phyloP scores from a whole-genome alignment of 2,888 invertebrate genomes.

The Troilus luridus region DNA sequence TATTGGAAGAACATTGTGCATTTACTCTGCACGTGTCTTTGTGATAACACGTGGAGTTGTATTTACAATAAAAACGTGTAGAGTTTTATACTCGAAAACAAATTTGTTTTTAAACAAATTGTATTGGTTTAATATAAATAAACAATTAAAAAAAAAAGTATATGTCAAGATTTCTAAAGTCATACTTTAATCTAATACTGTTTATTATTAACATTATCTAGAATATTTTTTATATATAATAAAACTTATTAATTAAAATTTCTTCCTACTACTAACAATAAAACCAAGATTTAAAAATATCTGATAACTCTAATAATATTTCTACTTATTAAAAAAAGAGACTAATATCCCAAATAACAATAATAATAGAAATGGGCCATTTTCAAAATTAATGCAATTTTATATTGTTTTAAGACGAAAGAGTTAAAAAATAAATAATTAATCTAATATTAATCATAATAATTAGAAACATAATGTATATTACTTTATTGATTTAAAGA shows the following conservation, averaged over 20 bases:
- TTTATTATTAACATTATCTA: neutral
- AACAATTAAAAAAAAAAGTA: neutral
- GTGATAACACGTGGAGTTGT: neutral
- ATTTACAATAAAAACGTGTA: neutral
- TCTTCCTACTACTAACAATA: neutral
- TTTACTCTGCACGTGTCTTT: neutral
- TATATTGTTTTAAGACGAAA: too few species aligned
- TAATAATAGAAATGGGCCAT: too few species aligned
- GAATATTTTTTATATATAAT: neutral
- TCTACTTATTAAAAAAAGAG: neutral
- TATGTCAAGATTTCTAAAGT: neutral
- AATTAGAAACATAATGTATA: too few species aligned
- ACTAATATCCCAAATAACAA: neutral
- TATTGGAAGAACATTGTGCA: conserved; percentile 19
- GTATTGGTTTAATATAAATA: neutral
- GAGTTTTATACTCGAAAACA: neutral
- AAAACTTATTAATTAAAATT: neutral
- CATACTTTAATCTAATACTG: neutral
- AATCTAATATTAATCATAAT: too few species aligned
- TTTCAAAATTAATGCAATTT: too few species aligned
- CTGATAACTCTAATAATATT: neutral
- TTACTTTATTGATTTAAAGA: too few species aligned
- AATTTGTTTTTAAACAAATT: neutral
- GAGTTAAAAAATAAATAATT: too few species aligned
- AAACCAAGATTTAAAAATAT: neutral